phyloP scores from a whole-genome alignment of 2,797 vertebrate genomes.

The Pseudocheirus occidentalis region DNA sequence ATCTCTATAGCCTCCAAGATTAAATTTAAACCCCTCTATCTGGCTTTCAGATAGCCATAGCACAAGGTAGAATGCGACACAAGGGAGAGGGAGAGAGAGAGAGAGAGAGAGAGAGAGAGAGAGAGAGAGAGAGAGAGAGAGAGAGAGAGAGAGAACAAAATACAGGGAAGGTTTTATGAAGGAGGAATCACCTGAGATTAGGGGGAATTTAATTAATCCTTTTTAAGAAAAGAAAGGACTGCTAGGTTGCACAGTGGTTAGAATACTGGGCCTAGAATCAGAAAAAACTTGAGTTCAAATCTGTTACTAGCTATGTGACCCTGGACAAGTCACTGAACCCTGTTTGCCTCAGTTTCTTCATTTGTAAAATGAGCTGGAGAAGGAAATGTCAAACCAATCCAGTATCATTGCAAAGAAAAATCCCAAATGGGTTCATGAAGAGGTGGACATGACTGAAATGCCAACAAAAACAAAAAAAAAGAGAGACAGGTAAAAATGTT shows the following conservation, averaged over 20 bases:
- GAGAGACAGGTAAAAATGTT: not conserved
- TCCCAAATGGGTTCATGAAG: too few relatives aligned
- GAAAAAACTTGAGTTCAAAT: too few relatives aligned
- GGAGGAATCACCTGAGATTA: not conserved
- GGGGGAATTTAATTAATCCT: not conserved
- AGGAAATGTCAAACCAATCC: too few relatives aligned
- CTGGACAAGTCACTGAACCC: too few relatives aligned
- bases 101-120: too few relatives aligned
- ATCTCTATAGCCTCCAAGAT: not conserved
- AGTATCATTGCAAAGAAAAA: too few relatives aligned
- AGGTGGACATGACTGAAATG: too few relatives aligned
- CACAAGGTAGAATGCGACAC: not conserved
- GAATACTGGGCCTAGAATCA: not conserved
- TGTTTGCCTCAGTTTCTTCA: too few relatives aligned
- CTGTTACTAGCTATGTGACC: too few relatives aligned
- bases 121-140: too few relatives aligned
- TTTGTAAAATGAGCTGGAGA: too few relatives aligned
- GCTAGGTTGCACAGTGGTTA: not conserved
- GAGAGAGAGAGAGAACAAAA: not conserved
- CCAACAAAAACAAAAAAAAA: not conserved
- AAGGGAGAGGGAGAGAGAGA: too few relatives aligned
- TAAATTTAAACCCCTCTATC: not conserved
- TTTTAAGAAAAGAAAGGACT: not conserved
- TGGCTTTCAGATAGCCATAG: not conserved
- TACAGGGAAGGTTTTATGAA: not conserved